A percentile compares a stretch with the other conserved stretches of the same genome.
Conservation (phyloP, 2,797 vertebrate species). For the Triplophysa bombifrons region DNA sequence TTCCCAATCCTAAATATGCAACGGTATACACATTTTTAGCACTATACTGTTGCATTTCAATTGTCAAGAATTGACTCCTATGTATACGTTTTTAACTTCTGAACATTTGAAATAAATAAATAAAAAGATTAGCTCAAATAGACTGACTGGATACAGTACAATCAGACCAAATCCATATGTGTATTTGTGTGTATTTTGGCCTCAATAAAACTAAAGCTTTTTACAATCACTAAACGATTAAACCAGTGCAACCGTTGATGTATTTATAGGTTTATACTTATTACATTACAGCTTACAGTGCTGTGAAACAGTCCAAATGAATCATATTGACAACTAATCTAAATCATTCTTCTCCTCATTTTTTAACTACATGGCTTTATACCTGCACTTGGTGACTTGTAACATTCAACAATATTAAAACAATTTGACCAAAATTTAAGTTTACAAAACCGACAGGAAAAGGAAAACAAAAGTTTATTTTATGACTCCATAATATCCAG, state of each 20-base stretch:
- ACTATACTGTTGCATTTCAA: too few relatives aligned
- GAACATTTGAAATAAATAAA: conserved; percentile 3
- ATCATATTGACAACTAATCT: not conserved
- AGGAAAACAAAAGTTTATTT: conserved; percentile 23
- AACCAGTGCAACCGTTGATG: conserved; percentile 1
- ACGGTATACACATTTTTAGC: not conserved
- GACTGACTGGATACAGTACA: conserved; percentile 26
- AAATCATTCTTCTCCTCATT: conserved; percentile 7
- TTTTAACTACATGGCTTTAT: not conserved
- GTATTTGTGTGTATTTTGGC: conserved; percentile 11
- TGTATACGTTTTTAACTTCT: too few relatives aligned
- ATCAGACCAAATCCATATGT: not conserved
- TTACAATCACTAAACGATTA: not conserved
- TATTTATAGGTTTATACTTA: conserved; percentile 17
- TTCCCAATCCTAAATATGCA: too few relatives aligned
- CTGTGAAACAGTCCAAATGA: not conserved
- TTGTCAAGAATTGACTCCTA: too few relatives aligned
- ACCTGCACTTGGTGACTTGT: conserved; percentile 2
- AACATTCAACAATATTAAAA: not conserved
- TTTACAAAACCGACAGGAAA: not conserved
- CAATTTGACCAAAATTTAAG: not conserved
- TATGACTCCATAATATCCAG: conserved; percentile 1
- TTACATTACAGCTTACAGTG: not conserved
- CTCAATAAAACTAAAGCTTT: not conserved
- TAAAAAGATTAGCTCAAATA: conserved; percentile 4